Evolutionary conservation across 2,797 vertebrate species (phyloP).

Genomic region (Apodemus agrarius): DNA sequence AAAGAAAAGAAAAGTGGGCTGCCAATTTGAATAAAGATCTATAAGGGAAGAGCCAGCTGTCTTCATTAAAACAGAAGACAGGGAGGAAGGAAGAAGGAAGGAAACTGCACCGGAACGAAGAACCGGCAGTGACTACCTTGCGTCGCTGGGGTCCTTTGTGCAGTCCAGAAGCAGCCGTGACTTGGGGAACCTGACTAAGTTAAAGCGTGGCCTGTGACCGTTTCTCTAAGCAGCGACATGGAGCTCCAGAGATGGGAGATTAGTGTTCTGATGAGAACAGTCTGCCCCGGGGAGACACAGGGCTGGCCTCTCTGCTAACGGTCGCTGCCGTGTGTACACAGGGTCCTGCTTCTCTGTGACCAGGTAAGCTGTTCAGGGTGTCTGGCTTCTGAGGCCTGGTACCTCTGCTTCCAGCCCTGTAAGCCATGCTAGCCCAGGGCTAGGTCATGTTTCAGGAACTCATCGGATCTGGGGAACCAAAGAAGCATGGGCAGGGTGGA

Average conservation of each 20-base stretch:
- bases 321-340: accelerated
- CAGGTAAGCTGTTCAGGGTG: accelerated
- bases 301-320: accelerated
- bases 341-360: accelerated
- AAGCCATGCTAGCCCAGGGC: accelerated
- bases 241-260: not conserved
- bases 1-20: not conserved
- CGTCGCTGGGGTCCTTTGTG: not conserved
- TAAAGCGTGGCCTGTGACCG: not conserved
- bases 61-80: not conserved
- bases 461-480: accelerated
- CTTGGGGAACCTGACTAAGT: not conserved
- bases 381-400: accelerated
- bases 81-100: too few species aligned
- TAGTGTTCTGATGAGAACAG: accelerated
- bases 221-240: not conserved
- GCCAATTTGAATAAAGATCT: not conserved
- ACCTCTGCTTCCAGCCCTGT: not conserved
- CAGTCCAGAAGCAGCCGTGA: not conserved
- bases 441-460: accelerated
- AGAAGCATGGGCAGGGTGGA: not conserved
- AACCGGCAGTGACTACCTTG: not conserved
- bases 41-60: not conserved
- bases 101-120: too few species aligned
- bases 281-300: accelerated